These are phyloP conservation scores for Hyles vespertilio DNA, from an alignment of 1,140 invertebrate genomes.

Conservation along the genomic window DNA sequence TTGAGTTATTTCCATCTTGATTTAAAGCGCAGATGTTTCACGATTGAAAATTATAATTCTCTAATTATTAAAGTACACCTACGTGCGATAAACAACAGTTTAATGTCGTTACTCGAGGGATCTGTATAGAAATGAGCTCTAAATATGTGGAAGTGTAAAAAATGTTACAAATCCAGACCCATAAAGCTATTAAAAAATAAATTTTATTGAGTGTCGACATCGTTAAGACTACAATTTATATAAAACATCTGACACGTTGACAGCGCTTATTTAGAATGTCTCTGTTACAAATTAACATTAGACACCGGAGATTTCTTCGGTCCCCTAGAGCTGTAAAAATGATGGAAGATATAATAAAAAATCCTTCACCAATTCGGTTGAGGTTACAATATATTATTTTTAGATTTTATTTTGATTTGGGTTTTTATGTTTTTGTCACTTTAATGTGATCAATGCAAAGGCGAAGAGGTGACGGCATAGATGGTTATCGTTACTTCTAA, in stretches of 20 bases:
- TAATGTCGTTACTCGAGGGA: slow-evolving; percentile 16
- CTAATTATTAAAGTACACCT: slow-evolving; percentile 16
- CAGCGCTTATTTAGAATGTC: slow-evolving; percentile 45
- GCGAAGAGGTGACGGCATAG: too few relatives aligned
- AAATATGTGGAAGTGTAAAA: slow-evolving; percentile 32
- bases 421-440: too few relatives aligned
- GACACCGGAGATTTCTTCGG: slow-evolving; percentile 21
- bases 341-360: slow-evolving; percentile 35
- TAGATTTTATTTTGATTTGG: too few relatives aligned
- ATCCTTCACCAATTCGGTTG: not conserved
- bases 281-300: slow-evolving; percentile 49
- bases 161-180: slow-evolving; percentile 31
- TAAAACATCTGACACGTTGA: slow-evolving; percentile 51
- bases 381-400: too few relatives aligned
- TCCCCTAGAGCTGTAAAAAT: slow-evolving; percentile 30
- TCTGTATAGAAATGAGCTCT: slow-evolving; percentile 21
- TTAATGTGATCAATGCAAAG: too few relatives aligned
- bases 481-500: too few relatives aligned
- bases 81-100: slow-evolving; percentile 18
- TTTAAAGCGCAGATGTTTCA: slow-evolving; percentile 6
- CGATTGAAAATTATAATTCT: slow-evolving; percentile 7
- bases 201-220: slow-evolving; percentile 51
- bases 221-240: slow-evolving; percentile 58
- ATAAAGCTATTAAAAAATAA: slow-evolving; percentile 44
- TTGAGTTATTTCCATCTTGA: slow-evolving; percentile 9